These are phyloP conservation scores for Xiphophorus hellerii DNA, from an alignment of 2,113 vertebrate species.

Conservation along the genomic window DNA sequence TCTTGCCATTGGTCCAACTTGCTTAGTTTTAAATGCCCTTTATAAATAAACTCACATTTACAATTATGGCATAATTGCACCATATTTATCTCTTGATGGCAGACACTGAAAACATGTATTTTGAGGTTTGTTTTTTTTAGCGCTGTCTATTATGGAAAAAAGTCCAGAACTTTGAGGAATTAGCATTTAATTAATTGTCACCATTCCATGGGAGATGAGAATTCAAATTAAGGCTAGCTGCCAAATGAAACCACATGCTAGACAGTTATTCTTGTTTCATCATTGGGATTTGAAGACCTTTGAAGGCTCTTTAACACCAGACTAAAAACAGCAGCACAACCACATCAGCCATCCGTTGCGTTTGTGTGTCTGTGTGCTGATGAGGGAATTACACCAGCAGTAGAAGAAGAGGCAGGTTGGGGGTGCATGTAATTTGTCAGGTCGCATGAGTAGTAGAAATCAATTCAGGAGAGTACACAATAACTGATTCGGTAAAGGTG, in stretches of 20 bases:
- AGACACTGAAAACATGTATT: conserved; percentile 14
- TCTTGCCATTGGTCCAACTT: too few species aligned
- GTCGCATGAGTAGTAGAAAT: conserved; percentile 15
- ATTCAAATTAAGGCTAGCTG: conserved; percentile 51
- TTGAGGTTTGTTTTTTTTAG: neutral
- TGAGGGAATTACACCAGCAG: neutral
- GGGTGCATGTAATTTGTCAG: conserved; percentile 1
- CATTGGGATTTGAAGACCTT: conserved; percentile 40
- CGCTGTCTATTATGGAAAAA: conserved; percentile 25
- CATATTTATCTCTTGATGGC: conserved; percentile 13
- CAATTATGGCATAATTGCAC: conserved; percentile 6
- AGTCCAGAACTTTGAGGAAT: conserved; percentile 36
- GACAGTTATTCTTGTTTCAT: conserved; percentile 44
- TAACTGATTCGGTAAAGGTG: conserved; percentile 7
- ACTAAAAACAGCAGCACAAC: conserved; percentile 5
- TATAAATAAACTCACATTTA: too few species aligned
- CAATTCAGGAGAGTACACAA: conserved; percentile 23
- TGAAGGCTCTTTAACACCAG: conserved; percentile 40
- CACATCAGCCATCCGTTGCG: neutral
- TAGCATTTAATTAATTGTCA: conserved; percentile 65
- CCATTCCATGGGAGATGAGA: conserved; percentile 50
- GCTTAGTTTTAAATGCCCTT: too few species aligned
- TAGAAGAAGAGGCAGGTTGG: conserved; percentile 15
- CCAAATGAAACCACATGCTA: conserved; percentile 41
- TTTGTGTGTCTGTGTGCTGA: conserved; percentile 1